Evolutionary conservation across 1,140 invertebrate genomes (phyloP), one percentile per base, ranked within the genome.

Genomic region (Hormaphis cornu): DNA sequence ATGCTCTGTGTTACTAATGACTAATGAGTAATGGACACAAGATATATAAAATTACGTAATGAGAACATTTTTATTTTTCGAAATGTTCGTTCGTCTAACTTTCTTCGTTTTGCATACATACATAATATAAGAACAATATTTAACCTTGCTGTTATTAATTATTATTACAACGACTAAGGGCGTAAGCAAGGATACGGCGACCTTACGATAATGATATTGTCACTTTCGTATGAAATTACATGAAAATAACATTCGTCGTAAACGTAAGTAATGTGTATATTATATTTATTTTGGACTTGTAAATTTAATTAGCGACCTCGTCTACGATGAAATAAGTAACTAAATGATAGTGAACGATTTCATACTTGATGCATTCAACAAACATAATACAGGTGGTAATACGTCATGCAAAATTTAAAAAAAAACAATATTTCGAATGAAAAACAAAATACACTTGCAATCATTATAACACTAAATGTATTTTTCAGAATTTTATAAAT

Each of bases 131-230:
- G 18, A 30, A 14, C 28, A 6, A 33, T 33, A 10, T 50, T 50
- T 66, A 66, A 50, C 61, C 61, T 66, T 66, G 61, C 50, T 37
- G 24, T 35, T 22, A 6, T n/a, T n/a, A 33, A 66, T 66, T 66
- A 63, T 35, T 24, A 24, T 48, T 30, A 58, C 24, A 20, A 66
- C 61, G 30, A 35, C 30, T 66, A 48, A 66, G 61, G 61, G 61
- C 61, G 28, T 66, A 12, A 46, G 44, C 61, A 66, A 66, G 61
- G 61, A 66, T 66, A n/a, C n/a, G n/a, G 18, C 50, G 61, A 66
- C 61, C 61, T 66, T 66, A 42, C 28, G 10, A 33, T 63, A 66
- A 50, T 58, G 18, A 18, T 44, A 48, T 48, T 46, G 44, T 48
- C 18, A 66, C 61, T 66, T 66, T 66, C 28, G 22, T 66, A 28